Evolutionary conservation across 2,113 vertebrate species (phyloP).

Genomic region (Otocyon megalotis): DNA sequence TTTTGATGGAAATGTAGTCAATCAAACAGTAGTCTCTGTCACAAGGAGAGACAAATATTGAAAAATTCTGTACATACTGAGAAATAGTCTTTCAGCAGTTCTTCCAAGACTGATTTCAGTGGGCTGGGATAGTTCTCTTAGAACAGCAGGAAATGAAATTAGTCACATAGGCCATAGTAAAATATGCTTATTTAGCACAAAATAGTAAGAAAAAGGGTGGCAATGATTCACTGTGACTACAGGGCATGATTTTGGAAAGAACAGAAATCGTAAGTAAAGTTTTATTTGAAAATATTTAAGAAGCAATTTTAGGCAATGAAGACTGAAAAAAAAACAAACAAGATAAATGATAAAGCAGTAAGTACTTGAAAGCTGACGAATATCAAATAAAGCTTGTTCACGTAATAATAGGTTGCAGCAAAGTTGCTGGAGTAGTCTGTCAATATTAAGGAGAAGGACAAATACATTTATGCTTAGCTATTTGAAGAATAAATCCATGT

Average conservation of each 20-base stretch:
- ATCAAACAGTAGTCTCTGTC: neutral
- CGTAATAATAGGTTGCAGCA: conserved; percentile 59
- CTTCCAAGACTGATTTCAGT: neutral
- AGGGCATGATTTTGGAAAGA: conserved; percentile 22
- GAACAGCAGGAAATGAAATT: neutral
- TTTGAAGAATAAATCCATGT: conserved; percentile 27
- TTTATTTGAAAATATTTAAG: conserved; percentile 68
- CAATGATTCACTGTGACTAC: conserved; percentile 38
- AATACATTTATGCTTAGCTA: neutral
- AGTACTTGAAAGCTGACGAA: conserved; percentile 73
- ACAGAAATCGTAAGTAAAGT: conserved; percentile 60
- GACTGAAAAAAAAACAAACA: neutral
- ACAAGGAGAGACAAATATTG: neutral
- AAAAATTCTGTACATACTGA: neutral
- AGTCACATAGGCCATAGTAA: neutral
- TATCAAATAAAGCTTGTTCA: conserved; percentile 70
- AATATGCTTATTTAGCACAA: conserved; percentile 43
- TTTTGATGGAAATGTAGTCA: neutral
- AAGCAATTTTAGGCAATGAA: conserved; percentile 70
- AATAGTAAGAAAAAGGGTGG: neutral
- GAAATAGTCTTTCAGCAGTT: neutral
- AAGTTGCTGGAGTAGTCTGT: conserved; percentile 21
- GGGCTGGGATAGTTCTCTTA: neutral
- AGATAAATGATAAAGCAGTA: conserved; percentile 53
- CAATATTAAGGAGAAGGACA: conserved; percentile 65